Conservation (phyloP, 1,140 invertebrate species). For the Protaetia brevitarsis region DNA sequence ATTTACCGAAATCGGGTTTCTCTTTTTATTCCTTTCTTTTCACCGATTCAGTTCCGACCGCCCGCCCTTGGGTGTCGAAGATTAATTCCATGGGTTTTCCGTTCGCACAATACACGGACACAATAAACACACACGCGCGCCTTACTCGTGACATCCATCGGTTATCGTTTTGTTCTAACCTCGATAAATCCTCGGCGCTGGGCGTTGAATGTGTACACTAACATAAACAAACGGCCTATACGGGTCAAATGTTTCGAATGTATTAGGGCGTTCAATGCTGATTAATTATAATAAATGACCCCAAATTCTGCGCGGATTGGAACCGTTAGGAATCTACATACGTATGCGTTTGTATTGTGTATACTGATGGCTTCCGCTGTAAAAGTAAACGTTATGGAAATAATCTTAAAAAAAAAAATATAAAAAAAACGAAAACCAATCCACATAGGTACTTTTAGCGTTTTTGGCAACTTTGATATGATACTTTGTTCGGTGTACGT, state of each 20-base stretch:
- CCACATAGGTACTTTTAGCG: too few species aligned
- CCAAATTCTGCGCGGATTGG: too few species aligned
- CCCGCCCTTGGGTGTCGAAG: background rate
- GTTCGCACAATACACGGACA: background rate
- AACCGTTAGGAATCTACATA: too few species aligned
- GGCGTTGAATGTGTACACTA: background rate
- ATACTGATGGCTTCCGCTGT: too few species aligned
- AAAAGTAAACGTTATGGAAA: too few species aligned
- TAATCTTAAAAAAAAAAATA: too few species aligned
- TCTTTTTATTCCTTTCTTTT: conserved; percentile 10
- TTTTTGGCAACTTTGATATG: too few species aligned
- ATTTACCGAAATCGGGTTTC: conserved; percentile 5
- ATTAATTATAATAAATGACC: conserved; percentile 1
- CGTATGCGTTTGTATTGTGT: too few species aligned
- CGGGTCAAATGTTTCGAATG: conserved; percentile 2
- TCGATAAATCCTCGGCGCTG: background rate
- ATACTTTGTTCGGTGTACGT: too few species aligned
- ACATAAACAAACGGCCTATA: conserved; percentile 17
- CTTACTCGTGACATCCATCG: background rate
- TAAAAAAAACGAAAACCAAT: too few species aligned
- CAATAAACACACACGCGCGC: background rate
- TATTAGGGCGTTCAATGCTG: conserved; percentile 1
- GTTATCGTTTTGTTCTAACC: conserved; percentile 1
- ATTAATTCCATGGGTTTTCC: conserved; percentile 18
- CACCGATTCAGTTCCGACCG: background rate